Conservation (phyloP, 2,113 vertebrate species). For the Pan troglodytes region NHGRI_mPanTro3-v2.1_pri NC_072420.2:25009501-25010000, state of each 20-base stretch:
- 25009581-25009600: neutral
- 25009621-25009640: neutral
- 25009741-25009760: neutral
- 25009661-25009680: neutral
- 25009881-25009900: neutral
- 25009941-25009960: neutral
- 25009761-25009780: neutral
- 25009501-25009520: neutral
- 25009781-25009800: neutral
- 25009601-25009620: neutral
- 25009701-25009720: neutral
- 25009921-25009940: neutral
- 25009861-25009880: neutral
- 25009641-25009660: neutral
- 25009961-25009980: neutral
- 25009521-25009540: neutral
- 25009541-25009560: neutral
- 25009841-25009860: neutral
- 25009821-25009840: neutral
- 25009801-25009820: neutral
- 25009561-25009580: neutral
- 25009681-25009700: neutral
- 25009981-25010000: neutral
- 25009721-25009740: neutral
- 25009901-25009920: neutral